Evolutionary conservation across 2,113 vertebrate genomes (phyloP).

Genomic region (Myotis yumanensis): DNA sequence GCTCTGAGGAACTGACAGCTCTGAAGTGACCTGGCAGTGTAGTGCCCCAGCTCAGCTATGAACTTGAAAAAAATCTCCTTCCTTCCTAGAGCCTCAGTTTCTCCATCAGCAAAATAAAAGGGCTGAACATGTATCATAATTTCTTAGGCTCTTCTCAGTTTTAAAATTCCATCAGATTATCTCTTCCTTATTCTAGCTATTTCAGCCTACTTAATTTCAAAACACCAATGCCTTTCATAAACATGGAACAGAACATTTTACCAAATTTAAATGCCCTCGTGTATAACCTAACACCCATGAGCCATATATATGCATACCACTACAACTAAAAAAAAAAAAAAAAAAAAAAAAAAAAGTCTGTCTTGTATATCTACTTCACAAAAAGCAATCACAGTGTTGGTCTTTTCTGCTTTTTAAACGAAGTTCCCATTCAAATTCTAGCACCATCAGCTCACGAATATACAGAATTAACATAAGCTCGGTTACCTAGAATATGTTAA

Average conservation of each 20-base stretch:
- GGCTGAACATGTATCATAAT: neutral
- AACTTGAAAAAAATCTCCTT: neutral
- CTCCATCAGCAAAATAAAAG: neutral
- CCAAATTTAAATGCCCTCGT: slow-evolving; percentile 52
- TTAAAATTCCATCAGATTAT: slow-evolving; percentile 53
- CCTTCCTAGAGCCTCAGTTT: neutral
- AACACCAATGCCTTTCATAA: slow-evolving; percentile 54
- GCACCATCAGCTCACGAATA: neutral
- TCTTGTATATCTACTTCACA: neutral
- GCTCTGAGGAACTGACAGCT: neutral
- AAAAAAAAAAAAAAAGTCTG: neutral
- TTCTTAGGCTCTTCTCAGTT: neutral
- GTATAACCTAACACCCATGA: neutral
- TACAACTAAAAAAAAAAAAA: too few species aligned
- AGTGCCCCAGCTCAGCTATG: neutral
- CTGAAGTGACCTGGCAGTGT: neutral
- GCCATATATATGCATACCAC: neutral
- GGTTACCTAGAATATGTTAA: neutral
- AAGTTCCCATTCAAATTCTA: neutral
- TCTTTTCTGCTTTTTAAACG: neutral
- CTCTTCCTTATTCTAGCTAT: slow-evolving; percentile 65
- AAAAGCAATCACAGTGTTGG: neutral
- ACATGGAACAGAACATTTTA: slow-evolving; percentile 54
- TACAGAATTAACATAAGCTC: neutral
- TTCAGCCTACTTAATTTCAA: slow-evolving; percentile 71